Evolutionary conservation across 2,888 invertebrate species (phyloP), one percentile per base, ranked within the genome.

Genomic region (Ochropleura leucogaster): DNA sequence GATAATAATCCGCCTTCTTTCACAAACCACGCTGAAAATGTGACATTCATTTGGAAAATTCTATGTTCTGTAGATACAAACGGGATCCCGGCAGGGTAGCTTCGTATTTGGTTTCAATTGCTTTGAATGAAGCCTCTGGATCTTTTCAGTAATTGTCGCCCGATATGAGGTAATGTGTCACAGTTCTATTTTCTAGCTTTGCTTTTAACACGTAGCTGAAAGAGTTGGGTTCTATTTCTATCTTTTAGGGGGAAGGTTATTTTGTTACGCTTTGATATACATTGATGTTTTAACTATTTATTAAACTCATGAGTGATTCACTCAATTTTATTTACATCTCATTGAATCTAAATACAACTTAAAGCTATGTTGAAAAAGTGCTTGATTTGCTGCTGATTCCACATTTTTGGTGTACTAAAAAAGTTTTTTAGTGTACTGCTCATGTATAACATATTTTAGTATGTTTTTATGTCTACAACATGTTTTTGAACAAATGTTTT

Each of bases 41-140:
- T 70, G 70, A 81, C 81, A 70, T 80, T 81, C 79, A 80, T 76
- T 80, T 81, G 79, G 79, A 80, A 80, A 77, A 68, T 55, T 81
- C 66, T 71, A 59, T 70, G 66, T 81, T 60, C 82, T 51, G 68
- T 67, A 79, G 65, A 68, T 79, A 67, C 57, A 12, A 30, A 65
- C 80, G 57, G 51, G 66, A 55, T 67, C 49, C 55, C 16, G 40
- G 40, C 30, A 14, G 12, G 40, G 47, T 63, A 12, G 68, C 18
- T 12, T 57, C 20, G 57, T 60, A 60, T 70, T 64, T 16, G 67
- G 63, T 44, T 71, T 53, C 70, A 76, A 81, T 79, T 81, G 70
- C 63, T 76, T 67, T 59, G 51, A 20, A 67, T 59, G 51, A 18
- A 70, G 53, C 46, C 30, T 66, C 59, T 46, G 16, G 14, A 74